Percentiles rank a stretch among this genome's conserved stretches.
Evolutionary conservation across 2,113 vertebrate genomes (phyloP).

Genomic region (Rostratula benghalensis): DNA sequence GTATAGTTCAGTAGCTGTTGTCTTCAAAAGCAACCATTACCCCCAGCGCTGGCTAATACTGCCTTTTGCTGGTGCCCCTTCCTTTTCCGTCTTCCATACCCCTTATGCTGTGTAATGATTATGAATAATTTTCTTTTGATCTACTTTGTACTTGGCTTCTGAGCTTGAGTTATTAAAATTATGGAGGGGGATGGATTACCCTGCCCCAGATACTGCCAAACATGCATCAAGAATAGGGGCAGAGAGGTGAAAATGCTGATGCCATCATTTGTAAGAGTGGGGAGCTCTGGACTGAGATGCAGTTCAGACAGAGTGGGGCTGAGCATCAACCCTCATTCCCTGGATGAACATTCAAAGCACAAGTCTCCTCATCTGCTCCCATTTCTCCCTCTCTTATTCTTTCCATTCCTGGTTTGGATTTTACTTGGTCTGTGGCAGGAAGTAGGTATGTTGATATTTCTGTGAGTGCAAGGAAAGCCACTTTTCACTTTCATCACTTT

Average conservation of each 20-base stretch:
- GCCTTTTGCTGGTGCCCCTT: background rate
- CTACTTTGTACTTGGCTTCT: background rate
- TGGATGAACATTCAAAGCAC: background rate
- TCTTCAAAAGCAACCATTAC: background rate
- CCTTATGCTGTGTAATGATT: rapidly evolving
- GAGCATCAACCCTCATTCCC: background rate
- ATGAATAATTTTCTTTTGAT: background rate
- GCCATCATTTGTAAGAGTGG: background rate
- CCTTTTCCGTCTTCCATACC: background rate
- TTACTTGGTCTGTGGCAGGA: background rate
- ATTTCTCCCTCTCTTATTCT: background rate
- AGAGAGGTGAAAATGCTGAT: background rate
- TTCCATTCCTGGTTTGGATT: background rate
- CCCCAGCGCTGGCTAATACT: background rate
- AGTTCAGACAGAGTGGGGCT: background rate
- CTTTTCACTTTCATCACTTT: background rate
- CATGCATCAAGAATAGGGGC: background rate
- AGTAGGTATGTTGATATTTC: rapidly evolving
- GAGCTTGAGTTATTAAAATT: background rate
- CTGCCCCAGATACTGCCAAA: background rate
- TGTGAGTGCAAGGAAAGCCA: background rate
- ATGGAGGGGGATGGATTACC: background rate
- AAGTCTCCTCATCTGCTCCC: background rate
- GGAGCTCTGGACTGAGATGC: background rate
- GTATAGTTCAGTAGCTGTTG: background rate